Evolutionary conservation across 2,888 invertebrate genomes (phyloP), one percentile per base, ranked within the genome.

Genomic region (Zootermopsis nevadensis): DNA sequence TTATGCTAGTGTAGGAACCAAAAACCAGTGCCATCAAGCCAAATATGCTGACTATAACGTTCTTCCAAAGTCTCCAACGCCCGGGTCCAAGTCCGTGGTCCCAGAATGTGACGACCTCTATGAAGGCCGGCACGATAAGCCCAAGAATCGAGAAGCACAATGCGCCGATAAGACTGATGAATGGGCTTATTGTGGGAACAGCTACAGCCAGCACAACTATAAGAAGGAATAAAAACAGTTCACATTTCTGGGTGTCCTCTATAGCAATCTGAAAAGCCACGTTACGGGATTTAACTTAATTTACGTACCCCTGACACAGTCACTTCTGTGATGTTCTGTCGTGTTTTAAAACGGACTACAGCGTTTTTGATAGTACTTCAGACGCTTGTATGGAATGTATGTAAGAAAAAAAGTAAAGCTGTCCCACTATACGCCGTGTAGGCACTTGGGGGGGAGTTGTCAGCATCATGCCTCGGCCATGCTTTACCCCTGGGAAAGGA

Each of bases 61-160:
- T 96, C 88, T 98, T 98, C 90, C 94, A 91, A 48, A 96, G 90
- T 22, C 95, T 92, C 93, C 94, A 96, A 86, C 91, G 90, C 10
- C 96, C 96, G 85, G 95, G 96, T 67, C 96, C 96, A 15, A 85
- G 81, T 19, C 84, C 87, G 85, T 93, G 93, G 83, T 96, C 94
- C 96, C 97, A 97, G 89, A 93, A 96, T 0, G 96, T 96, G 85
- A 97, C 91, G 7, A 95, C 92, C 90, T 98, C 97, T 85, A 98
- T 95, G 84, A 95, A 91, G 2, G 93, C 96, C 1, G 98, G 98
- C 80, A 96, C 94, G 82, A 98, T 93, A 55, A 98, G 93, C 27
- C 98, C 98, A 33, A 98, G 92, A 86, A 97, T 94, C 15, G 98
- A 97, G 89, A 97, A 97, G 88, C 97, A 97, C 88, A 98, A 95